A percentile compares a stretch with the other conserved stretches of the same genome.
Conservation (phyloP, 2,797 vertebrate genomes). For the Eospalax fontanierii region DNA sequence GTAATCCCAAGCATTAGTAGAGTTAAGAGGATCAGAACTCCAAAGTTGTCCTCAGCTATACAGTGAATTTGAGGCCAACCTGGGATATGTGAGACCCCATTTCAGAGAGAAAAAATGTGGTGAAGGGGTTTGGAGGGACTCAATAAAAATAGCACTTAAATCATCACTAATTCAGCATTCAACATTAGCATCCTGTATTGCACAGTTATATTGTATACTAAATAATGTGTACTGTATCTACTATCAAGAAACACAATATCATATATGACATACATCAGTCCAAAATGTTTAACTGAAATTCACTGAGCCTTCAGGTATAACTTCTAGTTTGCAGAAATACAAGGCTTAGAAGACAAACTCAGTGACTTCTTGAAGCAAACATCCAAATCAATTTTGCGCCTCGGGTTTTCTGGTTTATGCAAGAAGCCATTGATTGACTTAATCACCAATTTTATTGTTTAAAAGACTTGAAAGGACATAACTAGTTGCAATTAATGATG, state of each 20-base stretch:
- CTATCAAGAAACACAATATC: background rate
- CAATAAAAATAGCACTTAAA: background rate
- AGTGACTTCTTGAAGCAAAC: conserved; percentile 22
- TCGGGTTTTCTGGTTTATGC: conserved; percentile 29
- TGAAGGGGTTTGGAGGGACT: background rate
- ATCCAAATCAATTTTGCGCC: conserved; percentile 49
- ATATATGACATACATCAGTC: background rate
- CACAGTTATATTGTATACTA: background rate
- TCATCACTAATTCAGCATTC: background rate
- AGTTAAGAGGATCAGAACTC: background rate
- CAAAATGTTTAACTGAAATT: conserved; percentile 30
- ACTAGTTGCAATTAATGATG: conserved; percentile 22
- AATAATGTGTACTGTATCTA: background rate
- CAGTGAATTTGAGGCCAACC: background rate
- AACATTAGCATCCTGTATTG: background rate
- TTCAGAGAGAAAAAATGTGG: background rate
- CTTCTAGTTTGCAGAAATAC: conserved; percentile 2
- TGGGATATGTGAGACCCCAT: background rate
- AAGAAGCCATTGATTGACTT: background rate
- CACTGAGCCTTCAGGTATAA: conserved; percentile 18
- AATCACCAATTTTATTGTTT: conserved; percentile 19
- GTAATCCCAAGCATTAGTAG: background rate
- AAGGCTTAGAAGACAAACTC: conserved; percentile 29
- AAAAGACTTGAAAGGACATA: background rate
- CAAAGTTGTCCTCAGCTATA: background rate